Percentiles rank a stretch among this genome's conserved stretches.
Conservation (phyloP, 2,113 vertebrate species). For the Athene noctua region DNA sequence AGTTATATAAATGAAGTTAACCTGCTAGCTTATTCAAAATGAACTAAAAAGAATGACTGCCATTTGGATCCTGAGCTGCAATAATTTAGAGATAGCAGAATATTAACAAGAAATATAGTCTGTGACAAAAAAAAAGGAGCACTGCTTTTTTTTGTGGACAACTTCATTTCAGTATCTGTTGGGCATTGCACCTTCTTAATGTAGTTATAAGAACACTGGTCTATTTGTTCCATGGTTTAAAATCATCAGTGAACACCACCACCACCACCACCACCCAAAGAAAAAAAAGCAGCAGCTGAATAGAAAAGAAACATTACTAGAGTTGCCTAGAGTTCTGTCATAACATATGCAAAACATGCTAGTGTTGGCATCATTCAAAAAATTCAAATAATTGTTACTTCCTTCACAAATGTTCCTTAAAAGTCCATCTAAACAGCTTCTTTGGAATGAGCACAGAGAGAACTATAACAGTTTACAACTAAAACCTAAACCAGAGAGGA, state of each 20-base stretch:
- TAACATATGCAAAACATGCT: not conserved
- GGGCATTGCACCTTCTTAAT: not conserved
- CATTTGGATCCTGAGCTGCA: not conserved
- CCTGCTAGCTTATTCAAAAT: conserved; percentile 41
- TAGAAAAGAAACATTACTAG: not conserved
- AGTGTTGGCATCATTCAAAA: not conserved
- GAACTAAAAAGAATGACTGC: not conserved
- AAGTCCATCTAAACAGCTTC: not conserved
- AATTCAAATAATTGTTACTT: not conserved
- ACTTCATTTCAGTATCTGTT: not conserved
- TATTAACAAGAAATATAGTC: conserved; percentile 22
- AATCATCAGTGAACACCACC: not conserved
- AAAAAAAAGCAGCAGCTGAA: not conserved
- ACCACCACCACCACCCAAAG: too few relatives aligned
- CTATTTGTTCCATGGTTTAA: not conserved
- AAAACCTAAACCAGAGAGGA: not conserved
- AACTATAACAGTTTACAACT: not conserved
- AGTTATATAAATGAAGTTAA: not conserved
- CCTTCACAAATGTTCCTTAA: not conserved
- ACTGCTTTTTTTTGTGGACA: not conserved
- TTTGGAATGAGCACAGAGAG: not conserved
- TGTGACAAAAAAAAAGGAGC: not conserved
- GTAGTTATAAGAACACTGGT: not conserved
- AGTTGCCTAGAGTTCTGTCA: not conserved
- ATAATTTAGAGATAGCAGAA: not conserved